These are phyloP conservation scores for Hemithea aestivaria DNA, from an alignment of 2,888 invertebrate genomes.

Conservation along the genomic window DNA sequence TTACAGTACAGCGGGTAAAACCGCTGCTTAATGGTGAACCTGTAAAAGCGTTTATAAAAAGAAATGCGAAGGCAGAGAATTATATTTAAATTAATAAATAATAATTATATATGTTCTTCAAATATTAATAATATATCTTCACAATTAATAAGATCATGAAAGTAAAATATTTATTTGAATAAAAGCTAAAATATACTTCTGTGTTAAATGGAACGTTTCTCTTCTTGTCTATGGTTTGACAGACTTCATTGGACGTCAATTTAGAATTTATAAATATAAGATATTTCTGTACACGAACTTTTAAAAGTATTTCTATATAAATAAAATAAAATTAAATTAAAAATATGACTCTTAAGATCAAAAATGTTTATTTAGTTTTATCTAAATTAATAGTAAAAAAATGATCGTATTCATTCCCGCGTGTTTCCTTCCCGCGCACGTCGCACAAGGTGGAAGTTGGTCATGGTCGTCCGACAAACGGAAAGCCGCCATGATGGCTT, in stretches of 20 bases:
- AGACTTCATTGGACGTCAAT: slow-evolving; percentile 32
- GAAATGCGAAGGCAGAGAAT: no score
- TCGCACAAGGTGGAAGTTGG: slow-evolving; percentile 84
- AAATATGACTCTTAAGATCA: not conserved
- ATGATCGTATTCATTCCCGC: slow-evolving; percentile 62
- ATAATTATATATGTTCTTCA: no score
- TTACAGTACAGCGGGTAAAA: no score
- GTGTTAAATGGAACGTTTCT: slow-evolving; percentile 29
- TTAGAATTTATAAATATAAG: slow-evolving; percentile 12
- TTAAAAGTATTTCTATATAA: slow-evolving; percentile 9
- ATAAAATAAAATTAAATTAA: not conserved
- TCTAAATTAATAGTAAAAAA: slow-evolving; percentile 34
- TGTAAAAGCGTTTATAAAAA: no score
- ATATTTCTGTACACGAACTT: not conserved
- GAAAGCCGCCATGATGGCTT: slow-evolving; percentile 91
- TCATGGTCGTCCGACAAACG: slow-evolving; percentile 80
- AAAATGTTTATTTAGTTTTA: not conserved
- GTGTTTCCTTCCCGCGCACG: slow-evolving; percentile 85
- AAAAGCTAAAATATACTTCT: not conserved
- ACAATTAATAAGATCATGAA: no score
- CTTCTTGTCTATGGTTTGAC: slow-evolving; percentile 33
- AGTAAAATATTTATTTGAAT: no score
- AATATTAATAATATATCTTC: no score
- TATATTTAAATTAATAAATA: no score
- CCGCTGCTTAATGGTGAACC: no score